Percentiles rank a stretch among this genome's conserved stretches.
Conservation (phyloP, 1,140 invertebrate species). For the Latrodectus geometricus region DNA sequence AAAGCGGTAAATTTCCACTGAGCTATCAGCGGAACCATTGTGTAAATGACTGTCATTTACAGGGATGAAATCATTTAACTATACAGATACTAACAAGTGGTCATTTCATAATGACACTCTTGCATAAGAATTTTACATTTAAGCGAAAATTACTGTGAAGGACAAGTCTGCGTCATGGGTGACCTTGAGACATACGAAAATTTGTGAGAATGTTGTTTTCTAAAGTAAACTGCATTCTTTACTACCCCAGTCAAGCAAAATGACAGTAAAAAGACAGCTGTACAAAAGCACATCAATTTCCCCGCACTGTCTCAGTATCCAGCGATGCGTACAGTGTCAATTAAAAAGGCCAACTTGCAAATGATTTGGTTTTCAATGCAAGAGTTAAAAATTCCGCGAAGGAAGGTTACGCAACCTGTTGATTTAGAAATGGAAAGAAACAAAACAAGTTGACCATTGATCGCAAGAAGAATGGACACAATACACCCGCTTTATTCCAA, state of each 20-base stretch:
- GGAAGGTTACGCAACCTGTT: not conserved
- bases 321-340: not conserved
- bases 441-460: not conserved
- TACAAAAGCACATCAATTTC: not conserved
- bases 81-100: too few relatives aligned
- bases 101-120: too few relatives aligned
- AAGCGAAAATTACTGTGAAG: too few relatives aligned
- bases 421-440: not conserved
- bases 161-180: too few relatives aligned
- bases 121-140: too few relatives aligned
- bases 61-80: too few relatives aligned
- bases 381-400: not conserved
- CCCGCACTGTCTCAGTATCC: not conserved
- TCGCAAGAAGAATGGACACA: not conserved
- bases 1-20: too few relatives aligned
- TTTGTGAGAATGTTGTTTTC: too few relatives aligned
- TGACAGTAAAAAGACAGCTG: not conserved
- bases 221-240: too few relatives aligned
- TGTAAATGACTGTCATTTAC: too few relatives aligned
- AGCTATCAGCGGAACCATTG: too few relatives aligned
- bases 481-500: not conserved
- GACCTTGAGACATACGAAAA: too few relatives aligned
- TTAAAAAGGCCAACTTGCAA: not conserved
- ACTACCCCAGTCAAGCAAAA: not conserved
- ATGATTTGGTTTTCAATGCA: not conserved